Percentiles rank a stretch among this genome's conserved stretches.
Conservation (phyloP, 2,888 invertebrate species). For the Macrostomum cliftonense region DNA sequence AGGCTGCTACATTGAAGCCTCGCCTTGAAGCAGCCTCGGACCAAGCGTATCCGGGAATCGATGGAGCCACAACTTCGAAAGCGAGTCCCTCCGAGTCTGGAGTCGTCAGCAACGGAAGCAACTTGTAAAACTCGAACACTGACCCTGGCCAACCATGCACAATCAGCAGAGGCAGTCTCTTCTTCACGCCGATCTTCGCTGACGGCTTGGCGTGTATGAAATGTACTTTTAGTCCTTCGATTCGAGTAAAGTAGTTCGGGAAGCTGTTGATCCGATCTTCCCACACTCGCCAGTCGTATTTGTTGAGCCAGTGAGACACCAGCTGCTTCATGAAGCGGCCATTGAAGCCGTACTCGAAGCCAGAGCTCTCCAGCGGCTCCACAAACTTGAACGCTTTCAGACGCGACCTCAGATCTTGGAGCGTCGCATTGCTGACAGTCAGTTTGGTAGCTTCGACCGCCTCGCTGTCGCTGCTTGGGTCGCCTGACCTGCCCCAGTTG, state of each 20-base stretch:
- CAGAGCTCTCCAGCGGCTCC: no score
- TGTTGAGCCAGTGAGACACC: conserved; percentile 52
- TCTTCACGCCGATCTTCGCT: conserved; percentile 14
- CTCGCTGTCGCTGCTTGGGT: no score
- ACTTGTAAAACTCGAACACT: conserved; percentile 56
- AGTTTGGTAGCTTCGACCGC: no score
- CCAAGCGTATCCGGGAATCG: conserved; percentile 44
- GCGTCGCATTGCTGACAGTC: no score
- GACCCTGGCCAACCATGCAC: conserved; percentile 73
- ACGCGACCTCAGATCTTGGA: no score
- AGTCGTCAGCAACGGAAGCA: conserved; percentile 30
- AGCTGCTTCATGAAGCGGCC: background rate
- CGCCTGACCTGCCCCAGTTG: no score
- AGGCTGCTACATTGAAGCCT: conserved; percentile 33
- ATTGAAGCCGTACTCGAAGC: no score
- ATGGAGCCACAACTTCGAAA: conserved; percentile 40
- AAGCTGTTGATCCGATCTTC: conserved; percentile 54
- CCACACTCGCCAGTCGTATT: conserved; percentile 52
- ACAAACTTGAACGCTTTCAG: no score
- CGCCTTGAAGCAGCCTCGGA: conserved; percentile 44
- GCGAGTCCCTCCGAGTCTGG: conserved; percentile 20
- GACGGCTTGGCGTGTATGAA: conserved; percentile 51
- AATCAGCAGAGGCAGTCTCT: conserved; percentile 46
- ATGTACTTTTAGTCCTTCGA: conserved; percentile 58
- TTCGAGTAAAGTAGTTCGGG: conserved; percentile 54